Base-by-base conservation (phyloP, 1,140 invertebrate species). In the Parasteatoda tepidariorum region DNA sequence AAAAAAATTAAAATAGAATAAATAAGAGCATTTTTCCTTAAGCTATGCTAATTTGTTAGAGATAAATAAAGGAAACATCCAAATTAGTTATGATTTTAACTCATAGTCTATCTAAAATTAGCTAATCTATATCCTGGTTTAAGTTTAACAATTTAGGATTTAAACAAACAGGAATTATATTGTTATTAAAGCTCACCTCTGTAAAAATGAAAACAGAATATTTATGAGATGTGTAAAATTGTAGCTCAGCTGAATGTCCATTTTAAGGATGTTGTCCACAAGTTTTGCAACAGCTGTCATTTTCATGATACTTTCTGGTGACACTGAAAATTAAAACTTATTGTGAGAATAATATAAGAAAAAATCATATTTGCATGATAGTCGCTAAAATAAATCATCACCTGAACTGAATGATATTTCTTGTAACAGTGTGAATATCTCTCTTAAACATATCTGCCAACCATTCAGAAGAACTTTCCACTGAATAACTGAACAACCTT, bases 381-480 rank as follows among this genome's bases (percentile, higher is more conserved):
- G 13, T 13, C 18, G 9, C 18, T 4, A 33, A 2, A 66, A 66
- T 18, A 26, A 57, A 33, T 54, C 28, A 7, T 66, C 71, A 84
- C 83, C 83, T 34, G 68, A 33, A 18, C 83, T 75, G 11, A 59
- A 61, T 26, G 57, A 41, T 57, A 84, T 55, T 66, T 84, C 74
- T 31, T 84, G 66, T 22, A 84, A 30, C 34, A 57, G 79, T 11
- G 66, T 24, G 66, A 78, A 30, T 7, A 84, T 31, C 61, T 85
- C 84, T 54, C 70, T 48, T 55, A 85, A 71, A 48, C 76, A 82
- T 11, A 85, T 68, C 18, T 85, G 84, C 84, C 84, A 85, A 57
- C 84, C 76, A 82, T 85, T 85, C 26, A 85, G 22, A 24, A 22
- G 15, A 15, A 55, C 30, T 54, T 68, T 48, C 84, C 84, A 85